phyloP scores from a whole-genome alignment of 2,888 invertebrate genomes.

The Pristionchus arcanus region DNA sequence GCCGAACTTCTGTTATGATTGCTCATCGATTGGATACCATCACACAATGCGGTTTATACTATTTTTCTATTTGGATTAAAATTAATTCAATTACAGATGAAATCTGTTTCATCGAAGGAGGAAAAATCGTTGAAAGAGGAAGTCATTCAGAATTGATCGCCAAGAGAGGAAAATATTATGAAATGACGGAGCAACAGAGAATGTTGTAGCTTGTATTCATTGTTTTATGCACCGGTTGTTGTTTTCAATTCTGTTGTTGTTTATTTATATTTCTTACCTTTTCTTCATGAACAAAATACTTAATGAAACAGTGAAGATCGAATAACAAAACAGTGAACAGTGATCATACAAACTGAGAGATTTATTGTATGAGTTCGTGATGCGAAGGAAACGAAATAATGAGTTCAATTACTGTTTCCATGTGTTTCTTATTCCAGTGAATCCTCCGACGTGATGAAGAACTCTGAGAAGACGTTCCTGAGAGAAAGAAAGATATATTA shows the following conservation, averaged over 20 bases:
- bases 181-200: constrained; percentile 7
- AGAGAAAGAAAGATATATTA: background rate
- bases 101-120: constrained; percentile 40
- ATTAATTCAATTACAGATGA: constrained; percentile 17
- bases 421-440: constrained; percentile 16
- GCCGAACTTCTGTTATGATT: constrained; percentile 30
- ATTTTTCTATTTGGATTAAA: too few relatives aligned
- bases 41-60: background rate
- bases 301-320: too few relatives aligned
- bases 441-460: constrained; percentile 24
- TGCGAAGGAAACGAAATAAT: background rate
- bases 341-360: background rate
- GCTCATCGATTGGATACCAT: constrained; percentile 51
- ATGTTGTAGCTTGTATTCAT: background rate
- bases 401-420: background rate
- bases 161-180: constrained; percentile 17
- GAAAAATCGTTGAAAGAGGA: constrained; percentile 32
- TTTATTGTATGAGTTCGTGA: background rate
- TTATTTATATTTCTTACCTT: background rate
- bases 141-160: constrained; percentile 3
- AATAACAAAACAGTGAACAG: background rate
- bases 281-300: too few relatives aligned
- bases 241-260: background rate
- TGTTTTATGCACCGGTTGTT: background rate
- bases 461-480: constrained; percentile 23